Evolutionary conservation across 2,888 invertebrate species (phyloP).

Genomic region (Agonopterix subpropinquella): DNA sequence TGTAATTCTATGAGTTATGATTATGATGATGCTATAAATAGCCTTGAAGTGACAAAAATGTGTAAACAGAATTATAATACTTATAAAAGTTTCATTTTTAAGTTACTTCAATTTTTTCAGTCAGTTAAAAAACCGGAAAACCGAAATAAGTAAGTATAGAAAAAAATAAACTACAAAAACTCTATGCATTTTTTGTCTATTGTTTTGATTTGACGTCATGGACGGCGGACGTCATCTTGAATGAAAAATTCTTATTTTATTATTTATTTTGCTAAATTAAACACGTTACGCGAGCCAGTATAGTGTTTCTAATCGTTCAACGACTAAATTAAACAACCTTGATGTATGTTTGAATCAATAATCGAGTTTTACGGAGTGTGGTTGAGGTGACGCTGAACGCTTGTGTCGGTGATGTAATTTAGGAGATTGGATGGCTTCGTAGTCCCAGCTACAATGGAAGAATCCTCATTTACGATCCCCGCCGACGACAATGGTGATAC

Average conservation of each 20-base stretch:
- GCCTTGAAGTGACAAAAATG: too few species aligned
- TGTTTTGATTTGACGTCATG: conserved; percentile 65
- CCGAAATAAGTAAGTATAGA: neutral
- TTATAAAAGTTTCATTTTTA: too few species aligned
- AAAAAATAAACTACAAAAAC: neutral
- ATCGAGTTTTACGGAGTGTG: conserved; percentile 23
- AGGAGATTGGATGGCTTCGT: conserved; percentile 68
- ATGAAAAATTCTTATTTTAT: conserved; percentile 54
- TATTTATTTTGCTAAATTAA: conserved; percentile 56
- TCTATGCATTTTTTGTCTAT: conserved; percentile 39
- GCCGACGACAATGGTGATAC: conserved; percentile 73
- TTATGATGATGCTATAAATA: too few species aligned
- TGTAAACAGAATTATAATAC: too few species aligned
- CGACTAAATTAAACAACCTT: conserved; percentile 27
- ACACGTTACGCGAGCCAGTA: conserved; percentile 31
- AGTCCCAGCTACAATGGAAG: conserved; percentile 67
- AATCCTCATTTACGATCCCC: conserved; percentile 73
- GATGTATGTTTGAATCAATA: conserved; percentile 27
- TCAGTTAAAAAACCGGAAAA: neutral
- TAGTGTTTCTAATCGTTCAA: conserved; percentile 25
- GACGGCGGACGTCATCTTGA: conserved; percentile 68
- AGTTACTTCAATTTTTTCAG: neutral
- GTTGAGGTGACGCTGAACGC: conserved; percentile 62
- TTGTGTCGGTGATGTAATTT: conserved; percentile 75
- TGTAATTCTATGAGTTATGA: too few species aligned